Percentiles rank a stretch among this genome's conserved stretches.
phyloP scores from a whole-genome alignment of 1,140 invertebrate genomes.

The Zophobas morio region DNA sequence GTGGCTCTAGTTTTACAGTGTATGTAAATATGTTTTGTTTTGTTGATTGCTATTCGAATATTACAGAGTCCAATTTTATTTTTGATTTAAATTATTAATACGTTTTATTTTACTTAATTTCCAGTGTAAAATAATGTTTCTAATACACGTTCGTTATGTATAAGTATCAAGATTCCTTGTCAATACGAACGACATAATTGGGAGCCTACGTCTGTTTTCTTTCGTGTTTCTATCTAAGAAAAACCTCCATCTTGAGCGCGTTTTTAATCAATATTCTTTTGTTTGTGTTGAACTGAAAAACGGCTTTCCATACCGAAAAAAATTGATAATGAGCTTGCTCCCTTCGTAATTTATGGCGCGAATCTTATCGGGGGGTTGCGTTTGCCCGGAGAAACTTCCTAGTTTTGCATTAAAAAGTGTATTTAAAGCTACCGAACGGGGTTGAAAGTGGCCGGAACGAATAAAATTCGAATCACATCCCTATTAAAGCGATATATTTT shows the following conservation, averaged over 20 bases:
- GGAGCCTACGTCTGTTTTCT: no score
- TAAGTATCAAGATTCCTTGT: no score
- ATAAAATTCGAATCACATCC: conserved; percentile 55
- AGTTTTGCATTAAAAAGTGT: conserved; percentile 26
- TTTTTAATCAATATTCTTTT: conserved; percentile 28
- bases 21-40: no score
- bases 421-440: conserved; percentile 9
- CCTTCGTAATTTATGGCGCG: conserved; percentile 19
- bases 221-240: no score
- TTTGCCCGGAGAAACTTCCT: not conserved
- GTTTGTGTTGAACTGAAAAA: conserved; percentile 20
- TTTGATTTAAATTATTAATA: no score
- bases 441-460: conserved; percentile 25
- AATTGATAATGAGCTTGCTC: conserved; percentile 31
- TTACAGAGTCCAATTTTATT: no score
- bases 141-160: no score
- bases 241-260: not conserved
- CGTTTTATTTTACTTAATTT: no score
- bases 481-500: conserved; percentile 56
- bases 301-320: conserved; percentile 9
- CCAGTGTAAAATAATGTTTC: no score
- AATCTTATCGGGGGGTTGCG: conserved; percentile 11
- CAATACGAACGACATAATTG: no score
- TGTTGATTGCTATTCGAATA: no score
- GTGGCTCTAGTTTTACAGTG: no score